Evolutionary conservation across 2,888 invertebrate genomes (phyloP), one percentile per base, ranked within the genome.

Genomic region (Dicycla oo): DNA sequence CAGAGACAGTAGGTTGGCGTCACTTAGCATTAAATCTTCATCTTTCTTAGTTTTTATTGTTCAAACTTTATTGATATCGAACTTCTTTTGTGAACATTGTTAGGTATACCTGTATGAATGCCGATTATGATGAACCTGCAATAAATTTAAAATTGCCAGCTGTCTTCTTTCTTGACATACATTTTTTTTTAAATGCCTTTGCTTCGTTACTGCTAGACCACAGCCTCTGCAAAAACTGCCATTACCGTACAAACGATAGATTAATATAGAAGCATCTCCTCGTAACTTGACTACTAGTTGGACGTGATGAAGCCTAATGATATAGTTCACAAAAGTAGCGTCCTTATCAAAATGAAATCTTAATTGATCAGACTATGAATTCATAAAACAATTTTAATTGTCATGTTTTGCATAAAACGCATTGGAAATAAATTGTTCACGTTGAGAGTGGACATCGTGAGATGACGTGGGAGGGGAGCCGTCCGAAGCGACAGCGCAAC

Each of bases 341-440:
- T 88, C 85, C 92, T 95, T 95, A 95, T 95, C 94, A 91, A 90
- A 94, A 94, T 94, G 88, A 92, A 94, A 95, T 95, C 95, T 95
- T 94, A 94, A 95, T 95, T 90, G 94, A 93, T 84, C 87, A 75
- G 77, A 89, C 91, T 91, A 93, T 92, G 91, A 92, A 92, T 92
- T 92, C 91, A 93, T 94, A 93, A 93, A 93, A 92, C 92, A 92
- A 92, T 92, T 93, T 93, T 94, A 94, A 94, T 94, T 95, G 93
- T 93, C 90, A 92, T 89, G 90, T 91, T 94, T 93, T 94, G 93
- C 94, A 94, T 95, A 91, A 91, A 91, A 88, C 79, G 88, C 87
- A 91, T 92, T 92, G 93, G 89, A 89, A 92, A 93, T 93, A 93
- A 94, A 93, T 94, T 92, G 92, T 92, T 88, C 86, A 86, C 86